These are phyloP conservation scores for Tryphoninae sp. DNA, from an alignment of 2,888 invertebrate species.

Conservation along the genomic window DNA sequence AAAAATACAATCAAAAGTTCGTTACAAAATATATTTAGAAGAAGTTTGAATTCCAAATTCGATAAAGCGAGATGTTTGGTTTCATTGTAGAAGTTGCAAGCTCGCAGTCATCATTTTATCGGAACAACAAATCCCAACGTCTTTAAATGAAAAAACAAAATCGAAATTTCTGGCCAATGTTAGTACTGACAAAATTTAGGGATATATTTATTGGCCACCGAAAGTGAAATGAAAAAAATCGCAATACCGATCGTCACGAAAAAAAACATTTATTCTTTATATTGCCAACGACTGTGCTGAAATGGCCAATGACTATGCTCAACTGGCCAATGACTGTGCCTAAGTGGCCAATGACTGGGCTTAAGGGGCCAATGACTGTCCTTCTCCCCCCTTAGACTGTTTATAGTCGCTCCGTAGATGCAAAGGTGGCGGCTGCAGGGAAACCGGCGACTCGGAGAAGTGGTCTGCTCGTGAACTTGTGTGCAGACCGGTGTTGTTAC, in stretches of 20 bases:
- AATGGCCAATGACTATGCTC: background rate
- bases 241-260: background rate
- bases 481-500: conserved; percentile 2
- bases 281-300: background rate
- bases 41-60: too few relatives aligned
- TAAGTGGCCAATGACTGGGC: background rate
- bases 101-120: too few relatives aligned
- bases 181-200: too few relatives aligned
- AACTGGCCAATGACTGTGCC: background rate
- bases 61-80: too few relatives aligned
- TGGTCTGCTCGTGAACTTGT: conserved; percentile 42
- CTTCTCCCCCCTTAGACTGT: background rate
- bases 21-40: too few relatives aligned
- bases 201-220: background rate
- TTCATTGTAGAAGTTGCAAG: too few relatives aligned
- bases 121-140: too few relatives aligned
- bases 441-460: conserved; percentile 10
- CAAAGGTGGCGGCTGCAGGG: conserved; percentile 6
- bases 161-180: too few relatives aligned
- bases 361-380: background rate
- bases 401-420: background rate
- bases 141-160: too few relatives aligned
- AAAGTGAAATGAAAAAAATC: background rate
- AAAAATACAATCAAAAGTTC: too few relatives aligned
- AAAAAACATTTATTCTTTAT: background rate